Evolutionary conservation across 2,113 vertebrate species (phyloP), one percentile per base, ranked within the genome.

Genomic region (Acanthisitta chloris): DNA sequence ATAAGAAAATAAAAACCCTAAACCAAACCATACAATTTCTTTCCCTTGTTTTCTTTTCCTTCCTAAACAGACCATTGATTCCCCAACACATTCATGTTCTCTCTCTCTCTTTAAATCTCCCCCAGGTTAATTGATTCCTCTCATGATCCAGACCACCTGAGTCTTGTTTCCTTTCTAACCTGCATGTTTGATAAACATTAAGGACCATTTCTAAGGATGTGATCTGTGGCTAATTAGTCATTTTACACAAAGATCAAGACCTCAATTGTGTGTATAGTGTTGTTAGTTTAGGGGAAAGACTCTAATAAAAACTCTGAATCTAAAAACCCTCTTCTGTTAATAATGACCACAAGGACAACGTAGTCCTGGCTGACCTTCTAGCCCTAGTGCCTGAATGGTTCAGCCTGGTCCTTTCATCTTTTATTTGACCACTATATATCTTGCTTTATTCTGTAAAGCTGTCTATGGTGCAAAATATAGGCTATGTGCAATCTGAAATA

Each of bases 371-470:
- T 34, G 34, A 31, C 14, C 8, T 76, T 51, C 36, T 76, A 17
- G 1, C 0, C 6, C 3, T 34, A n/a, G 6, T 71, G 69, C 17
- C 36, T 86, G 36, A 74, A 86, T 64, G 8, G 21, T 66, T 94
- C 40, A 59, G 0, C 40, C 25, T 71, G 9, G 6, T 84, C 14
- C 8, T 91, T 88, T 64, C 8, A 43, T 55, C 40, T 91, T 90
- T 81, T 88, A 23, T 84, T 80, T 57, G 33, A 54, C 40, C 0
- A 0, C n/a, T 81, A 2, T 61, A 25, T 82, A 77, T 74, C 48
- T 92, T 86, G 38, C 34, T 82, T 82, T 90, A 54, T 67, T 82
- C 57, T 90, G 58, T 84, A 58, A 79, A 87, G 14, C 36, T 85
- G 17, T 52, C 43, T 65, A 2, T 58, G 24, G 38, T 90, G 33